Evolutionary conservation across 2,797 vertebrate genomes (phyloP).

Genomic region (Enteromius mattozi): DNA sequence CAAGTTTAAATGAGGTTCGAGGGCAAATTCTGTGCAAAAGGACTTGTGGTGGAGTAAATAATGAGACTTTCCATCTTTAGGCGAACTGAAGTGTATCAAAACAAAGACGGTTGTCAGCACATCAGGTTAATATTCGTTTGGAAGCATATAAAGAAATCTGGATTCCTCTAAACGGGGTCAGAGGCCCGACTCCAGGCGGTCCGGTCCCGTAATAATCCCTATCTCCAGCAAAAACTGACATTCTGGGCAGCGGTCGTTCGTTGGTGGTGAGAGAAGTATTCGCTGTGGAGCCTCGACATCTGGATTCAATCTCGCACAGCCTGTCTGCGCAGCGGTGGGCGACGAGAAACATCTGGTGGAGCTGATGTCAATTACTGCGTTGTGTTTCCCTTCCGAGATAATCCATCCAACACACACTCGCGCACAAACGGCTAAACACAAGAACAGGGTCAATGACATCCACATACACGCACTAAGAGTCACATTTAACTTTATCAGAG

Average conservation of each 20-base stretch:
- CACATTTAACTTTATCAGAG: background rate
- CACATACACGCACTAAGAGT: background rate
- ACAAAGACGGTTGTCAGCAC: conserved; percentile 21
- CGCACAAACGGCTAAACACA: conserved; percentile 35
- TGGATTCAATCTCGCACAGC: conserved; percentile 77
- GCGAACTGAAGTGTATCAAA: background rate
- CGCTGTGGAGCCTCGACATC: conserved; percentile 74
- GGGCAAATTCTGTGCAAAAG: background rate
- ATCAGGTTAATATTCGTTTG: conserved; percentile 11
- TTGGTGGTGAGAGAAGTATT: conserved; percentile 55
- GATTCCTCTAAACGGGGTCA: conserved; percentile 51
- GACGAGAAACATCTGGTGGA: conserved; percentile 83
- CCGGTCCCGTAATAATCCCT: conserved; percentile 67
- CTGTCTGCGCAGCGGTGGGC: conserved; percentile 71
- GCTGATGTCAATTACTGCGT: conserved; percentile 83
- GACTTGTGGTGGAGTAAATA: background rate
- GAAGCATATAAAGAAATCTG: conserved; percentile 38
- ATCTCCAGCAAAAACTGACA: conserved; percentile 73
- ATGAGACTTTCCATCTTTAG: conserved; percentile 17
- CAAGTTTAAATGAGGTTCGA: background rate
- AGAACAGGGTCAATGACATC: conserved; percentile 19
- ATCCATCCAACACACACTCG: conserved; percentile 65
- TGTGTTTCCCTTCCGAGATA: conserved; percentile 81
- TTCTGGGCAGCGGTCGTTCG: conserved; percentile 76
- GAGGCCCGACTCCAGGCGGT: conserved; percentile 59